Conservation (phyloP, 2,113 vertebrate genomes). For the Indicator maculatus region DNA sequence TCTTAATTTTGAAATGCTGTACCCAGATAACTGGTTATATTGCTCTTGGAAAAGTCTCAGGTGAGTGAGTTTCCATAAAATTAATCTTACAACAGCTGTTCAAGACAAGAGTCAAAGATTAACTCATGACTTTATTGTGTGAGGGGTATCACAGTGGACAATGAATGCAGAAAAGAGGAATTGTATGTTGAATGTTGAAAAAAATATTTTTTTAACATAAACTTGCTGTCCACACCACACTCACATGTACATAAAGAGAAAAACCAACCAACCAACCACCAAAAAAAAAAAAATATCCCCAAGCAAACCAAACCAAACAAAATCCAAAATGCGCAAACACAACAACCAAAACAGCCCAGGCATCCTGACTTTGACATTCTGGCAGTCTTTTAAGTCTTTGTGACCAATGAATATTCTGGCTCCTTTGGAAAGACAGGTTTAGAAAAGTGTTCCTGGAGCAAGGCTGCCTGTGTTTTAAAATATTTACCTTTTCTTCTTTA, state of each 20-base stretch:
- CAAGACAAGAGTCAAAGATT: neutral
- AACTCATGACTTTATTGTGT: neutral
- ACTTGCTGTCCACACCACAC: neutral
- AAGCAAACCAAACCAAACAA: no score
- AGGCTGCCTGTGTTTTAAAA: neutral
- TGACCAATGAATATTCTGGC: neutral
- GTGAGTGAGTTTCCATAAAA: neutral
- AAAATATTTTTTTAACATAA: neutral
- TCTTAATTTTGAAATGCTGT: neutral
- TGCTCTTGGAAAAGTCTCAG: neutral
- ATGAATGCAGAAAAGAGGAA: neutral
- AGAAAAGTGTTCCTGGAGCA: neutral
- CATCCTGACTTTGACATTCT: neutral
- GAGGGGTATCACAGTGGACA: neutral
- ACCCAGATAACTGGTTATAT: neutral
- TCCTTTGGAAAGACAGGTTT: neutral
- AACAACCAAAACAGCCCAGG: no score
- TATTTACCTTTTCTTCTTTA: neutral
- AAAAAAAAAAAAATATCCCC: no score
- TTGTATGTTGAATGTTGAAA: neutral
- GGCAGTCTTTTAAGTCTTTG: neutral
- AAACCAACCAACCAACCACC: neutral
- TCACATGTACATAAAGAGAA: neutral
- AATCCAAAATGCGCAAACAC: no score
- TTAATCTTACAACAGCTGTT: neutral